Evolutionary conservation across 2,113 vertebrate species (phyloP).

Genomic region (Athene cunicularia): DNA sequence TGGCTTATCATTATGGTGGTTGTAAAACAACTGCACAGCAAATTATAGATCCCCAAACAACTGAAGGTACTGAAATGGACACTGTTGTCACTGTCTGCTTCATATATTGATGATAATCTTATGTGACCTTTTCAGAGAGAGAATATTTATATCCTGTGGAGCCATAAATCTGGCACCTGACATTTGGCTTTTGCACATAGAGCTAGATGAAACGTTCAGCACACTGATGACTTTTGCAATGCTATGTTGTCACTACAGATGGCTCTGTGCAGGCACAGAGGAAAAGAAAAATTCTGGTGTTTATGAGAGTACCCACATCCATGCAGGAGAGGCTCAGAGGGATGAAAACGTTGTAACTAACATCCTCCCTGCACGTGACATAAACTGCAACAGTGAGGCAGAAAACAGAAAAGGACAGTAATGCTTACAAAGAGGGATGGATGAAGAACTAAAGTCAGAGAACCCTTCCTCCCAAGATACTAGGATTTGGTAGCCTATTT

Average conservation of each 20-base stretch:
- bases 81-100: constrained; percentile 52
- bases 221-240: constrained; percentile 47
- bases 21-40: constrained; percentile 55
- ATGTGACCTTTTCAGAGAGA: constrained; percentile 43
- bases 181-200: constrained; percentile 56
- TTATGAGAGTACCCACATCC: background rate
- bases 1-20: constrained; percentile 28
- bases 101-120: constrained; percentile 56
- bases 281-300: background rate
- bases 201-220: constrained; percentile 50
- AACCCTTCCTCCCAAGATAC: background rate
- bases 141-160: constrained; percentile 60
- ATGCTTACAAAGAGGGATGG: background rate
- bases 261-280: constrained; percentile 26
- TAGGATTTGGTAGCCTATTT: background rate
- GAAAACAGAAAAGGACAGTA: background rate
- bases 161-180: constrained; percentile 58
- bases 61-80: constrained; percentile 7
- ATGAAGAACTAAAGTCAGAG: background rate
- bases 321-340: background rate
- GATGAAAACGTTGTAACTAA: background rate
- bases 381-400: background rate
- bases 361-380: background rate
- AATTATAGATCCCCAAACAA: constrained; percentile 48
- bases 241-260: constrained; percentile 58